These are phyloP conservation scores for Phylloscopus trochiloides DNA, from an alignment of 2,113 vertebrate species.

Conservation along the genomic window DNA sequence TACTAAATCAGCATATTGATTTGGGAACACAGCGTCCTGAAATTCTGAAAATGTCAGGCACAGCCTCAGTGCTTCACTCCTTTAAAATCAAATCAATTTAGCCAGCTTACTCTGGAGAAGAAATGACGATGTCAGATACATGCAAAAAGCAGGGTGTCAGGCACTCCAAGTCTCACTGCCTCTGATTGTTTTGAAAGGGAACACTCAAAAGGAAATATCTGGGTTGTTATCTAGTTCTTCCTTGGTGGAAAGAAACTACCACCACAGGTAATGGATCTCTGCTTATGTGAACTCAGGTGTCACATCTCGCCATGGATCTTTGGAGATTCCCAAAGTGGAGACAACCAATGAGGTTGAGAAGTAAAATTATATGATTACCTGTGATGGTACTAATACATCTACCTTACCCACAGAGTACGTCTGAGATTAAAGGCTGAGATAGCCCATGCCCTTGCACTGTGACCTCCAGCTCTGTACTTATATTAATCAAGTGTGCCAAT, in stretches of 20 bases:
- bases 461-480: background rate
- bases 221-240: background rate
- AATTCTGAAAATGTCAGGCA: constrained; percentile 69
- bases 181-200: background rate
- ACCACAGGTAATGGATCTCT: background rate
- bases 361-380: background rate
- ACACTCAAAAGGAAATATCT: background rate
- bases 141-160: background rate
- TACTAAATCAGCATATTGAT: constrained; percentile 71
- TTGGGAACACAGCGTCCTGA: constrained; percentile 57
- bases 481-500: background rate
- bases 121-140: background rate
- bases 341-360: background rate
- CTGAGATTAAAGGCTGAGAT: background rate
- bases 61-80: constrained; percentile 49
- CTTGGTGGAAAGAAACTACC: background rate
- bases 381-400: background rate
- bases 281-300: background rate
- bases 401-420: background rate
- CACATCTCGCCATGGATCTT: background rate
- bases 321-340: background rate
- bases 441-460: background rate
- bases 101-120: constrained; percentile 17
- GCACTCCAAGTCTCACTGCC: background rate
- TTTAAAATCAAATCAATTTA: constrained; percentile 65